A percentile compares a stretch with the other conserved stretches of the same genome.
Conservation (phyloP, 1,140 invertebrate species). For the Bombus affinis region DNA sequence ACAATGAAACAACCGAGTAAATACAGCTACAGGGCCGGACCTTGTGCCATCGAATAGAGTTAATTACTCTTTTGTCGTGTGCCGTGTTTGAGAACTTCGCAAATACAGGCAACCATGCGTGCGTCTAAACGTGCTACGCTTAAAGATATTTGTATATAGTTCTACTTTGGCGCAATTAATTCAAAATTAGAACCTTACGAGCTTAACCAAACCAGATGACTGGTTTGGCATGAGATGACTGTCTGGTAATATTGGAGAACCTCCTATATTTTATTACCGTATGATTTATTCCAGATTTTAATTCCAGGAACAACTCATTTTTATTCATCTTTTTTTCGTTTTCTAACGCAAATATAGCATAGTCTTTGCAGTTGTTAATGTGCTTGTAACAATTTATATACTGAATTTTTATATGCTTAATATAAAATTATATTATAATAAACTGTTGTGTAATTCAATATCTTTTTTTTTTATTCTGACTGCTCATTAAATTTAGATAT, state of each 20-base stretch:
- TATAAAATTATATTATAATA: background rate
- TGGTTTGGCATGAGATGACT: too few species aligned
- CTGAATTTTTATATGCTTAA: background rate
- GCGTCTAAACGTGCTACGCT: constrained; percentile 7
- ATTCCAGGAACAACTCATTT: too few species aligned
- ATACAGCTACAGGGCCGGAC: constrained; percentile 23
- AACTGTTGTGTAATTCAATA: background rate
- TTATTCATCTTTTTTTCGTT: too few species aligned
- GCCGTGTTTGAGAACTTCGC: constrained; percentile 33
- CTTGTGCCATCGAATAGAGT: constrained; percentile 39
- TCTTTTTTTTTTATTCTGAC: background rate
- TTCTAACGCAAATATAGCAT: too few species aligned
- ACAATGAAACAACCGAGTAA: constrained; percentile 44
- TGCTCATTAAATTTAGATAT: background rate
- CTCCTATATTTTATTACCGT: background rate
- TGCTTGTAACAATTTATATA: background rate
- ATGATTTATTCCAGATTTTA: too few species aligned
- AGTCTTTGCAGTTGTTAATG: too few species aligned
- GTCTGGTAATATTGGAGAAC: background rate
- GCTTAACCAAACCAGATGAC: background rate
- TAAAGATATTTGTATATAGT: constrained; percentile 20
- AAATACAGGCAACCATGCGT: constrained; percentile 8
- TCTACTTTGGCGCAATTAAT: constrained; percentile 23
- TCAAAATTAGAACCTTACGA: background rate
- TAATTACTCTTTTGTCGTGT: constrained; percentile 55